A percentile compares a stretch with the other conserved stretches of the same genome.
phyloP scores from a whole-genome alignment of 1,140 invertebrate species.

The Acromyrmex echinatior region DNA sequence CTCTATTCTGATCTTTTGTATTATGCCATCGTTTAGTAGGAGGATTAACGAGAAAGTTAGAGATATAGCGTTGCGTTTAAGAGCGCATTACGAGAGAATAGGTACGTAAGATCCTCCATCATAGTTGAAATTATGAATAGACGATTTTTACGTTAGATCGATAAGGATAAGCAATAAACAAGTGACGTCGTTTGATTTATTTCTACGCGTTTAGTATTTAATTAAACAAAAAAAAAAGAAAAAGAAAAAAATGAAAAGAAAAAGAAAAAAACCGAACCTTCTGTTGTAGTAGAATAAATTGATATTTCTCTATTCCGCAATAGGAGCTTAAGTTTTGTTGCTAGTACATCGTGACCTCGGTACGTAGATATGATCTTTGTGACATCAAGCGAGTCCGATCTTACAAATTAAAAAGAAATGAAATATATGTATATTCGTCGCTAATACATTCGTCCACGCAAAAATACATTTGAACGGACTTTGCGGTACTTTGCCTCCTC shows the following conservation, averaged over 20 bases:
- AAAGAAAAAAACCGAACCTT: slow-evolving; percentile 22
- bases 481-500: slow-evolving; percentile 34
- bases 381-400: slow-evolving; percentile 6
- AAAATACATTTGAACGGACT: slow-evolving; percentile 27
- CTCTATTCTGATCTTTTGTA: slow-evolving; percentile 54
- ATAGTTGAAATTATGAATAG: slow-evolving; percentile 46
- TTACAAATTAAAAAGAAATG: slow-evolving; percentile 35
- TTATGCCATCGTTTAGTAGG: slow-evolving; percentile 43
- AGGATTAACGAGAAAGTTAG: slow-evolving; percentile 25
- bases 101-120: slow-evolving; percentile 44
- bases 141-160: slow-evolving; percentile 39
- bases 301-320: slow-evolving; percentile 31
- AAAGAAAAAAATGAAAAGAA: slow-evolving; percentile 18
- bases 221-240: slow-evolving; percentile 1
- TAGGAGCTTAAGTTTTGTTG: slow-evolving; percentile 40
- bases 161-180: slow-evolving; percentile 55
- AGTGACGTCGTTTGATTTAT: slow-evolving; percentile 36
- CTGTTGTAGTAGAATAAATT: slow-evolving; percentile 50
- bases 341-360: background rate
- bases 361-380: slow-evolving; percentile 14
- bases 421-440: background rate
- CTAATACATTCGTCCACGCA: background rate
- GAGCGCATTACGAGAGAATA: slow-evolving; percentile 41
- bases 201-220: slow-evolving; percentile 35
- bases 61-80: slow-evolving; percentile 34